Base-by-base conservation (phyloP, 2,888 invertebrate species). In the Morpho achilles region DNA sequence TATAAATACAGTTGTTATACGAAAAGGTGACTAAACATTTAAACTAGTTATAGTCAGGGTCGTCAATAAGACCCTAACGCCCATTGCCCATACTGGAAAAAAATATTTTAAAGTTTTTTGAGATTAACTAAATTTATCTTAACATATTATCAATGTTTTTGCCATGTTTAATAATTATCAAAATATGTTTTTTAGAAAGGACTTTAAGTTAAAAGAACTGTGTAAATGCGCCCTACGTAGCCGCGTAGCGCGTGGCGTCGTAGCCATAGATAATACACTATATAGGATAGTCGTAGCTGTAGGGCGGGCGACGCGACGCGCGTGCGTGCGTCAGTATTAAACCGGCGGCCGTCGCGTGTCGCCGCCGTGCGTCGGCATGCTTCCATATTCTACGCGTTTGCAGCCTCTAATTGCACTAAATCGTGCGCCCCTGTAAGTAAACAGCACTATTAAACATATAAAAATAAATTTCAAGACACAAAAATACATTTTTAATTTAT, bases 341-440 rank as follows among this genome's bases (percentile, higher is more conserved):
- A 84, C 84, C 79, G 84, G 83, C 80, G 79, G 74, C 73, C 74
- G 81, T 77, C 80, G 83, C 83, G 87, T 83, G 82, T 75, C 74
- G 81, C 77, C 80, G 83, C 80, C 71, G 71, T 77, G 76, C 82
- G 84, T 79, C 69, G 84, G 84, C 74, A 86, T 87, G 87, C 79
- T 77, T 72, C 67, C 67, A 69, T 69, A 68, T 70, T 67, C 68
- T 32, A 52, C 46, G 65, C 69, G 71, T 71, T 76, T 66, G 65
- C 74, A 74, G 66, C 71, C 69, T 73, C 70, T 72, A 72, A 71
- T 69, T 69, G 71, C 72, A 70, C 68, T 76, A 69, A 73, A 82
- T 82, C 84, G 85, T 87, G 89, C 87, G 89, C 89, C 85, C 84
- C 82, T 85, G 89, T 89, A 81, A 91, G 90, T 88, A 64, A 62